phyloP scores from a whole-genome alignment of 2,113 vertebrate species.

The Erythrocercus mccallii region DNA sequence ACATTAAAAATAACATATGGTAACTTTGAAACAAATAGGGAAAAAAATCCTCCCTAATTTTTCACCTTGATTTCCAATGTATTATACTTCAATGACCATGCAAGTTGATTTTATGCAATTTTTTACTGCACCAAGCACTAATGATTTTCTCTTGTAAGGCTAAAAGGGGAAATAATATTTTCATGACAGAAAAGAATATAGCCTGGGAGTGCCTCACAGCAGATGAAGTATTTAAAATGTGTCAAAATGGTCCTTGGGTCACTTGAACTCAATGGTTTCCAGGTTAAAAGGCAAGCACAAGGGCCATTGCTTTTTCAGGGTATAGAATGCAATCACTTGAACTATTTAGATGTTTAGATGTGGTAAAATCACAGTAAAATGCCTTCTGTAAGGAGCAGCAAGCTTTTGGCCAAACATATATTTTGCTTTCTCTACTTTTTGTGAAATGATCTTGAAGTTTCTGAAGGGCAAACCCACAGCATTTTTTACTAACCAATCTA shows the following conservation, averaged over 20 bases:
- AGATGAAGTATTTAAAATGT: slow-evolving; percentile 16
- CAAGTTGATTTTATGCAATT: not conserved
- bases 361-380: not conserved
- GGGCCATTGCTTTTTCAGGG: not conserved
- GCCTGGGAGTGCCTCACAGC: not conserved
- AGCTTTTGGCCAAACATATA: not conserved
- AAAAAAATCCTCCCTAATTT: not conserved
- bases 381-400: not conserved
- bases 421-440: not conserved
- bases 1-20: not conserved
- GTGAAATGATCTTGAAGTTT: not conserved
- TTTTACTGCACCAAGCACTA: not conserved
- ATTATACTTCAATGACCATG: not conserved
- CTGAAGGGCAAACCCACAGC: not conserved
- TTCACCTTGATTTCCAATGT: not conserved
- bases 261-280: slow-evolving; percentile 1
- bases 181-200: not conserved
- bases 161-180: not conserved
- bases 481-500: not conserved
- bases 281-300: slow-evolving; percentile 19
- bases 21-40: not conserved
- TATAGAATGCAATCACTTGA: not conserved
- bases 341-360: not conserved
- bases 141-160: not conserved
- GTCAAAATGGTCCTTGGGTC: slow-evolving; percentile 11